These are phyloP conservation scores for Druon quercuslanigerum DNA, from an alignment of 1,140 invertebrate genomes.

Conservation along the genomic window DNA sequence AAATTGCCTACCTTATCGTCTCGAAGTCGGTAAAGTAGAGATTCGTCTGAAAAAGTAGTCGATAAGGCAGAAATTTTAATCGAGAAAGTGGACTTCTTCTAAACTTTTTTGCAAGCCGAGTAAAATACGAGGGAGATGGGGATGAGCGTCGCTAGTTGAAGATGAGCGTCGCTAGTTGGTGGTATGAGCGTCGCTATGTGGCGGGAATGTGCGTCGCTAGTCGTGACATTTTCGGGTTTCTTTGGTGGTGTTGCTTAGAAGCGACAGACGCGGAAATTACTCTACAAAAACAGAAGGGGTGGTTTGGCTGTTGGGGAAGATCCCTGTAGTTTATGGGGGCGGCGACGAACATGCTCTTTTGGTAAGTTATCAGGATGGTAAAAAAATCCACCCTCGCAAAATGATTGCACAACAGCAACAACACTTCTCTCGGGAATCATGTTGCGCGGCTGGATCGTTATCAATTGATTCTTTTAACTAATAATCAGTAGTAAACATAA, in stretches of 20 bases:
- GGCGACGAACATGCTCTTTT: constrained; percentile 48
- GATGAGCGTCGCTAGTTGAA: background rate
- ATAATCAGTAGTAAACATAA: constrained; percentile 59
- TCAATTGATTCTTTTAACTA: constrained; percentile 56
- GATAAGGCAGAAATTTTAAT: too few species aligned
- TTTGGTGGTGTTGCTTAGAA: constrained; percentile 37
- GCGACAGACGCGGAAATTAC: constrained; percentile 42
- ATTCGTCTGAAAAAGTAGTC: too few species aligned
- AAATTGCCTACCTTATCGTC: background rate
- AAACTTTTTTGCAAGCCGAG: constrained; percentile 23
- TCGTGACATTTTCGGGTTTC: constrained; percentile 1
- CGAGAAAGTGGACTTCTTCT: background rate
- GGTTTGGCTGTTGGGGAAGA: background rate
- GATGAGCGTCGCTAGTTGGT: background rate
- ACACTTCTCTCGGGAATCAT: constrained; percentile 43
- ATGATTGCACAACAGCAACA: constrained; percentile 42
- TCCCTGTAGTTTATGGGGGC: background rate
- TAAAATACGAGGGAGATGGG: background rate
- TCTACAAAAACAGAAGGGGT: constrained; percentile 17
- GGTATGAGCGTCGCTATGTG: too few species aligned
- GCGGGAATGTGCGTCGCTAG: background rate
- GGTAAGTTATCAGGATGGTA: constrained; percentile 43
- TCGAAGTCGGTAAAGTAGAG: too few species aligned
- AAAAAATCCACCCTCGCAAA: constrained; percentile 38
- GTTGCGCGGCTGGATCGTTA: constrained; percentile 54